Evolutionary conservation across 64 coral and sea anemone genomes (phyloP).

Genomic region (Anthopleura sola): DNA sequence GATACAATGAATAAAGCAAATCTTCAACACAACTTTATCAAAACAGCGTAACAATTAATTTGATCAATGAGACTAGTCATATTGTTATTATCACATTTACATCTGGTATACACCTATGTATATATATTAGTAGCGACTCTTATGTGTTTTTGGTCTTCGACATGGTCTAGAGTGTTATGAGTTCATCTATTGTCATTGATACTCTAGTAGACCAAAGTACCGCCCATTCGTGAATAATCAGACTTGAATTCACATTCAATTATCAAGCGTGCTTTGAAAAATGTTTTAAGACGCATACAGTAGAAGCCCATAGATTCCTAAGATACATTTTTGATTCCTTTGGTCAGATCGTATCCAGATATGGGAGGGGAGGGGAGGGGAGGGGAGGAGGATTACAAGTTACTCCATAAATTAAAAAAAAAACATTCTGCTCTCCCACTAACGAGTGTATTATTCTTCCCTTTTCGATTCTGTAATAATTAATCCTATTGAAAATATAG

Average conservation of each 20-base stretch:
- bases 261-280: not conserved
- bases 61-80: not conserved
- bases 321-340: not conserved
- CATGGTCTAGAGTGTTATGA: not conserved
- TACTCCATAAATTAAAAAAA: not conserved
- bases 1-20: not conserved
- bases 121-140: not conserved
- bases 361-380: not conserved
- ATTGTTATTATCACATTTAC: too few relatives aligned
- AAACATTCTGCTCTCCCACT: not conserved
- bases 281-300: not conserved
- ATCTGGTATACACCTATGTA: not conserved
- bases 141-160: not conserved
- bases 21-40: not conserved
- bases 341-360: not conserved
- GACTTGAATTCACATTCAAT: not conserved
- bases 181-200: not conserved
- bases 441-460: not conserved
- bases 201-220: not conserved
- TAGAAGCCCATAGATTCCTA: not conserved
- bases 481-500: not conserved
- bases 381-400: not conserved
- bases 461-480: not conserved
- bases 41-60: not conserved
- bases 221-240: slow-evolving; percentile 3